Evolutionary conservation across 2,797 vertebrate genomes (phyloP).

Genomic region (Coranthus polyacanthus): DNA sequence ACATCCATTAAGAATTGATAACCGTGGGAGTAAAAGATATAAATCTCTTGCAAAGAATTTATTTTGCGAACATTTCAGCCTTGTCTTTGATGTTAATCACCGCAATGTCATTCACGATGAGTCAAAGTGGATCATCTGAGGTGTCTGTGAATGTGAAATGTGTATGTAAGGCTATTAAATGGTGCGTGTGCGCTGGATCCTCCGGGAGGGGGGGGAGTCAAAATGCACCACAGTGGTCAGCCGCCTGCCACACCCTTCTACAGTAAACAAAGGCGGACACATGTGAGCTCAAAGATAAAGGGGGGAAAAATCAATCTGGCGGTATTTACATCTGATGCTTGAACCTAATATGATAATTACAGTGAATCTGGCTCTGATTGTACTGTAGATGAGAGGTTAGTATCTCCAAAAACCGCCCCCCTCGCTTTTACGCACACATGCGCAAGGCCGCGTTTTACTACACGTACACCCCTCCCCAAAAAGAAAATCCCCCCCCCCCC

Average conservation of each 20-base stretch:
- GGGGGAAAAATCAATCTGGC: not conserved
- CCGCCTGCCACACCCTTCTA: constrained; percentile 70
- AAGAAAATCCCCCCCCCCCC: constrained; percentile 28
- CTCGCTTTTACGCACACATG: constrained; percentile 63
- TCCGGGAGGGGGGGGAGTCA: constrained; percentile 25
- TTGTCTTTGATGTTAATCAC: constrained; percentile 42
- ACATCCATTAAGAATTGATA: constrained; percentile 59
- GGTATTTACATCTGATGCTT: not conserved
- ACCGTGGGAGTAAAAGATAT: constrained; percentile 40
- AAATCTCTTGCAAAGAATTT: constrained; percentile 17
- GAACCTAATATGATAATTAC: constrained; percentile 31
- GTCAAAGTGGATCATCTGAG: constrained; percentile 38
- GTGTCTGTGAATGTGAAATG: constrained; percentile 28
- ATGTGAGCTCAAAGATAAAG: not conserved
- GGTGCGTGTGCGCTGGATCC: constrained; percentile 17
- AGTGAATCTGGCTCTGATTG: constrained; percentile 16
- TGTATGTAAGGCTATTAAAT: not conserved
- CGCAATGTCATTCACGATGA: constrained; percentile 54
- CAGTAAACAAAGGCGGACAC: constrained; percentile 68
- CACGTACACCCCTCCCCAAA: constrained; percentile 43
- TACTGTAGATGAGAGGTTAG: constrained; percentile 30
- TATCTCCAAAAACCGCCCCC: constrained; percentile 36
- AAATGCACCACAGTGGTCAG: constrained; percentile 60
- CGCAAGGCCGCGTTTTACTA: constrained; percentile 35
- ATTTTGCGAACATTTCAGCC: not conserved